Conservation (phyloP, 2,888 invertebrate genomes). For the Melanotus villosus region DNA sequence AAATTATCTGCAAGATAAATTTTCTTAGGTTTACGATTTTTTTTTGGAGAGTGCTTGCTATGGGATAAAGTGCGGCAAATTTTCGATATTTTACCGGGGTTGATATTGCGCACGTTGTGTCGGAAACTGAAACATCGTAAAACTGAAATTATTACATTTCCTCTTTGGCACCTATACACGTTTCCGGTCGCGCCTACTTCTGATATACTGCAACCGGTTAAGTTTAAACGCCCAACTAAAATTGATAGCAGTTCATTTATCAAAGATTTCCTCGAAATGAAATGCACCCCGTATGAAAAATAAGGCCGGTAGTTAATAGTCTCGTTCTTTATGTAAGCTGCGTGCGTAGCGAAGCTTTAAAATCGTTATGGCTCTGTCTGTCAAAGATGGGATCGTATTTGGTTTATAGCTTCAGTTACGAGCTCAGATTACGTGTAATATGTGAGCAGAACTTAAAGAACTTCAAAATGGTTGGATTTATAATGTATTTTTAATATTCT, state of each 20-base stretch:
- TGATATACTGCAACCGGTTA: slow-evolving; percentile 44
- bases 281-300: slow-evolving; percentile 62
- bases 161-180: slow-evolving; percentile 43
- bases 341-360: slow-evolving; percentile 59
- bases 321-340: slow-evolving; percentile 58
- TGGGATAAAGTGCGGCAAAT: not conserved
- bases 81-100: not conserved
- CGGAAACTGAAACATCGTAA: slow-evolving; percentile 39
- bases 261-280: slow-evolving; percentile 61
- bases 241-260: slow-evolving; percentile 61
- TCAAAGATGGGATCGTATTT: slow-evolving; percentile 51
- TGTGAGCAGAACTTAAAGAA: slow-evolving; percentile 47
- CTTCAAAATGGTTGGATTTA: slow-evolving; percentile 17
- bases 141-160: slow-evolving; percentile 46
- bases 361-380: slow-evolving; percentile 57
- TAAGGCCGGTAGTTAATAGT: slow-evolving; percentile 61
- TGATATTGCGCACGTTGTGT: slow-evolving; percentile 14
- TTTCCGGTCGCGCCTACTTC: slow-evolving; percentile 44
- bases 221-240: slow-evolving; percentile 54
- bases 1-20: not conserved
- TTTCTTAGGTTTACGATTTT: not conserved
- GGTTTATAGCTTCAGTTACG: slow-evolving; percentile 53
- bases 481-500: slow-evolving; percentile 35
- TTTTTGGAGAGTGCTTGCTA: not conserved
- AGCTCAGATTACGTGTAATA: slow-evolving; percentile 52